Evolutionary conservation across 2,888 invertebrate species (phyloP).

Genomic region (Macrosoma leucophasiata): DNA sequence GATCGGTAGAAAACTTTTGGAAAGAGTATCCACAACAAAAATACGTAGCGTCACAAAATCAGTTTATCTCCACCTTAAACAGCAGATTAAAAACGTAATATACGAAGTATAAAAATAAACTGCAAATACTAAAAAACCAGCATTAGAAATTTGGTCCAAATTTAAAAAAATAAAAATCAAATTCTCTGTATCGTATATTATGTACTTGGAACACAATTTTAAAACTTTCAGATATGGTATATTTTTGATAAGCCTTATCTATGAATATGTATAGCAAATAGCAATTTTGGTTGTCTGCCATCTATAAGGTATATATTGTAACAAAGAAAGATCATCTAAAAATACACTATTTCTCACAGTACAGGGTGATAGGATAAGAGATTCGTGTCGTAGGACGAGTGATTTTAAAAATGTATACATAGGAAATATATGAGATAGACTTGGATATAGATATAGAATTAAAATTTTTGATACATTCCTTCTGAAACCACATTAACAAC

Average conservation of each 20-base stretch:
- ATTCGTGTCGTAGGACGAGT: conserved; percentile 45
- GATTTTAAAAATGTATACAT: conserved; percentile 39
- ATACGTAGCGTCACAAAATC: conserved; percentile 1
- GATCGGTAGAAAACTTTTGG: background rate
- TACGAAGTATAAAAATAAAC: conserved; percentile 40
- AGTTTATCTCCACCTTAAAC: conserved; percentile 9
- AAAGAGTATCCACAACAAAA: background rate
- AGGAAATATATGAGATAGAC: conserved; percentile 24
- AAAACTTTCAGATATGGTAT: conserved; percentile 40
- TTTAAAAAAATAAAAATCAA: conserved; percentile 29
- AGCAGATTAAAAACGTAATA: conserved; percentile 30
- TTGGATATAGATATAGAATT: conserved; percentile 18
- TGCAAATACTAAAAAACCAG: conserved; percentile 33
- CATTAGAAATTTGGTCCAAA: conserved; percentile 53
- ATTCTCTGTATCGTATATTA: conserved; percentile 19
- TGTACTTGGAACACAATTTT: conserved; percentile 32
- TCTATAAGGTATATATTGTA: conserved; percentile 51
- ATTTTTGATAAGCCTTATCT: conserved; percentile 51
- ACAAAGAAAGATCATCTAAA: conserved; percentile 72
- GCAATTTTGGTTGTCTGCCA: conserved; percentile 33
- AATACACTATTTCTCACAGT: conserved; percentile 56
- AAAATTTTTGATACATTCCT: too few species aligned
- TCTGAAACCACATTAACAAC: conserved; percentile 45
- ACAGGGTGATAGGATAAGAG: conserved; percentile 33
- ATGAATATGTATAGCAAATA: conserved; percentile 43